Percentiles rank a stretch among this genome's conserved stretches.
These are phyloP conservation scores for Oreochromis mossambicus DNA, from an alignment of 2,797 vertebrate genomes.

Conservation along the genomic window DNA sequence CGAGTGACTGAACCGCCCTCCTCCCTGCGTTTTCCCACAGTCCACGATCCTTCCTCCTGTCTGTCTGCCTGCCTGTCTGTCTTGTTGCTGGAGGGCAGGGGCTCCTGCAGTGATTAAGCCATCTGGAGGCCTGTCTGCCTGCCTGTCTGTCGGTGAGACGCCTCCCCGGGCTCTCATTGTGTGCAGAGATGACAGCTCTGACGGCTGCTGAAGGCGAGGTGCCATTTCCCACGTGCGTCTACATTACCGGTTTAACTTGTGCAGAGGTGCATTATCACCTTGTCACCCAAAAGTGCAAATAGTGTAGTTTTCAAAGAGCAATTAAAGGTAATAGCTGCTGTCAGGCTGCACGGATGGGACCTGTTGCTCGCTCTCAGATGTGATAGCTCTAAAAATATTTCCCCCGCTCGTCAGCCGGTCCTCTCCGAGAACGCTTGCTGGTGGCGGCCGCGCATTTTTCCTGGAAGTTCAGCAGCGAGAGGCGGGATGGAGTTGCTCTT, in stretches of 20 bases:
- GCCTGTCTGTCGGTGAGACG: slow-evolving; percentile 47
- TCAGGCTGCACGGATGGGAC: slow-evolving; percentile 84
- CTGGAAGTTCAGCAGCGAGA: slow-evolving; percentile 66
- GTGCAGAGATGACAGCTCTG: slow-evolving; percentile 59
- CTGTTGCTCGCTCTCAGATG: slow-evolving; percentile 79
- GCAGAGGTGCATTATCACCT: slow-evolving; percentile 92
- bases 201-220: slow-evolving; percentile 71
- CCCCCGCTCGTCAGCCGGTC: slow-evolving; percentile 64
- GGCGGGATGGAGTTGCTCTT: slow-evolving; percentile 67
- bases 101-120: slow-evolving; percentile 65
- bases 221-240: slow-evolving; percentile 80
- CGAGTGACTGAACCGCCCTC: neutral
- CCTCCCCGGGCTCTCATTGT: slow-evolving; percentile 43
- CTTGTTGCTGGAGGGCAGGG: slow-evolving; percentile 56
- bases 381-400: slow-evolving; percentile 77
- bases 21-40: slow-evolving; percentile 55
- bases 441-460: slow-evolving; percentile 60
- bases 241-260: slow-evolving; percentile 86
- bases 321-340: slow-evolving; percentile 94
- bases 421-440: slow-evolving; percentile 57
- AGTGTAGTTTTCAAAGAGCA: slow-evolving; percentile 86
- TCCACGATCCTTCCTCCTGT: slow-evolving; percentile 39
- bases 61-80: slow-evolving; percentile 38
- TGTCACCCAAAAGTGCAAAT: slow-evolving; percentile 89
- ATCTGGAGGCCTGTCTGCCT: slow-evolving; percentile 64